Evolutionary conservation across 2,113 vertebrate species (phyloP).

Genomic region (Rana temporaria): DNA sequence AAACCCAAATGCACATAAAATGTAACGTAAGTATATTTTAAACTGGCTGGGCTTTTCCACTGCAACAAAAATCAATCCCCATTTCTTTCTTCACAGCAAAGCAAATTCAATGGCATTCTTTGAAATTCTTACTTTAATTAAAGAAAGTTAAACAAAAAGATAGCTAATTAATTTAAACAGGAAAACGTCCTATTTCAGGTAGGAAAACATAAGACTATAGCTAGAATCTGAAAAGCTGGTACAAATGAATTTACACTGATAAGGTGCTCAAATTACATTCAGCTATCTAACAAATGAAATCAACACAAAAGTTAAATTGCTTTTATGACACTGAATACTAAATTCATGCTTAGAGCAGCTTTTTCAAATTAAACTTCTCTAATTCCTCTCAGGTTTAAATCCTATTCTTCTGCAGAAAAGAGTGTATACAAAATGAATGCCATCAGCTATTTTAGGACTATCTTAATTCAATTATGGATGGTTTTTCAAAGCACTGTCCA

Average conservation of each 20-base stretch:
- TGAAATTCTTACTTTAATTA: constrained; percentile 24
- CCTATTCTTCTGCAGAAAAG: constrained; percentile 9
- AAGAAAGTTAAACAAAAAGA: constrained; percentile 38
- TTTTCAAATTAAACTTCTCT: constrained; percentile 12
- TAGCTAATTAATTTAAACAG: constrained; percentile 32
- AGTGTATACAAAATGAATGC: constrained; percentile 14
- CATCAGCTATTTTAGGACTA: constrained; percentile 16
- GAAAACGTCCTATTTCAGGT: constrained; percentile 21
- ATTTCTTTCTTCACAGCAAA: not conserved
- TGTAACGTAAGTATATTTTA: not conserved
- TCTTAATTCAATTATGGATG: not conserved
- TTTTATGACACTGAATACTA: constrained; percentile 42
- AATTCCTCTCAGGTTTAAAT: constrained; percentile 25
- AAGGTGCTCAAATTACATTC: constrained; percentile 37
- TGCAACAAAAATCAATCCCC: not conserved
- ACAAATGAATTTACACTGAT: constrained; percentile 33
- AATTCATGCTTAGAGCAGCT: constrained; percentile 28
- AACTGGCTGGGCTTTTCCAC: not conserved
- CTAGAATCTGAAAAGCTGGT: not conserved
- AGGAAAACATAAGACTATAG: constrained; percentile 7
- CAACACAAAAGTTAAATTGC: constrained; percentile 46
- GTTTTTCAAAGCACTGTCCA: not conserved
- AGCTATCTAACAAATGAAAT: constrained; percentile 46
- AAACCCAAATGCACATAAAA: not conserved
- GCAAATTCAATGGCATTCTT: constrained; percentile 15